Percentiles rank a stretch among this genome's conserved stretches.
Evolutionary conservation across 2,797 vertebrate genomes (phyloP).

Genomic region (Nannoperca australis): DNA sequence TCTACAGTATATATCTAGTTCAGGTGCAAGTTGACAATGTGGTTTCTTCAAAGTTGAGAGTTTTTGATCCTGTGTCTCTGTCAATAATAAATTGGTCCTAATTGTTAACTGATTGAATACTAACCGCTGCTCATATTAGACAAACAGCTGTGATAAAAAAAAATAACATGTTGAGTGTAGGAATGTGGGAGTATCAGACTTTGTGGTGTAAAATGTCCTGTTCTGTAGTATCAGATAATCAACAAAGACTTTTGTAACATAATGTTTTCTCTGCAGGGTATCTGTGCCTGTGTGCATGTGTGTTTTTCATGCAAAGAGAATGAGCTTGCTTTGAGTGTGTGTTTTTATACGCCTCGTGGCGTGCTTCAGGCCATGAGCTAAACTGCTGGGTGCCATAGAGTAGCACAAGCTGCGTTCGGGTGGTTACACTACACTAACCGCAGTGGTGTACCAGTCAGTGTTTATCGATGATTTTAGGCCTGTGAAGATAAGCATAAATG

Average conservation of each 20-base stretch:
- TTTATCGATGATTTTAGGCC: constrained; percentile 26
- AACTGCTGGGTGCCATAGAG: constrained; percentile 55
- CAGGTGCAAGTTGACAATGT: not conserved
- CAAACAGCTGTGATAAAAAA: not conserved
- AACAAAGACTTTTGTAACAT: constrained; percentile 58
- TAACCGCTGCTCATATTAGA: not conserved
- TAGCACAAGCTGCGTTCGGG: constrained; percentile 34
- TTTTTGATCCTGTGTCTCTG: not conserved
- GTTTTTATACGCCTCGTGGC: constrained; percentile 74
- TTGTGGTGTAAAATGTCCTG: constrained; percentile 17
- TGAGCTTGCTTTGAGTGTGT: constrained; percentile 52
- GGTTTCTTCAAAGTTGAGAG: not conserved
- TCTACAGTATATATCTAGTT: not conserved
- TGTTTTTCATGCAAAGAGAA: constrained; percentile 66
- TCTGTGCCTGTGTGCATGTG: constrained; percentile 45
- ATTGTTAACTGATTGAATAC: constrained; percentile 28
- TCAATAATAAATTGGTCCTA: not conserved
- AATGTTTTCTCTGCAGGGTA: constrained; percentile 65
- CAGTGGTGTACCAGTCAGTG: constrained; percentile 27
- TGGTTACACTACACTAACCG: constrained; percentile 32
- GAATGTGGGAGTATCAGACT: not conserved
- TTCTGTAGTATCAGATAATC: constrained; percentile 31
- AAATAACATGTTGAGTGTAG: not conserved
- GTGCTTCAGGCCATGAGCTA: constrained; percentile 71
- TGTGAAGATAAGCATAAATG: constrained; percentile 10